Evolutionary conservation across 2,888 invertebrate genomes (phyloP).

Genomic region (Oithona nana): DNA sequence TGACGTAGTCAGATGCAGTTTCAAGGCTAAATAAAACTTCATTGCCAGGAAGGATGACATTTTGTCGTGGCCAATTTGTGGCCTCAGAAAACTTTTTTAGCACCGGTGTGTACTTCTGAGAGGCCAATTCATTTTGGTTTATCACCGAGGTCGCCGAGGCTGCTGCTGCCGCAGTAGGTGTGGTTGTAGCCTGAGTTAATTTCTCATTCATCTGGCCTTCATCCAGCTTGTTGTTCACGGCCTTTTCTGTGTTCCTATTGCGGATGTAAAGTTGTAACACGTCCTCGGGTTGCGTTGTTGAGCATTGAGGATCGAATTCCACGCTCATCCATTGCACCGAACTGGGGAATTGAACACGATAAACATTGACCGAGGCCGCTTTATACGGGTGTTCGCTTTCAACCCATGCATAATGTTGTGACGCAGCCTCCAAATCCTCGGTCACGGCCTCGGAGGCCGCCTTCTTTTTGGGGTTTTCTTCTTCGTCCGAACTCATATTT

Average conservation of each 20-base stretch:
- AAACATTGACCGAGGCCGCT: constrained; percentile 62
- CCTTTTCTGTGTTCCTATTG: neutral
- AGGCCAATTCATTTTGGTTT: constrained; percentile 31
- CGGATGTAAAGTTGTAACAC: constrained; percentile 34
- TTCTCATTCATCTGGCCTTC: too few relatives aligned
- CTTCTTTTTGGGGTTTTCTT: constrained; percentile 21
- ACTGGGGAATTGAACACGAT: constrained; percentile 67
- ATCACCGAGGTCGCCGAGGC: constrained; percentile 43
- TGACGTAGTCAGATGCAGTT: constrained; percentile 82
- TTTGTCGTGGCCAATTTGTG: constrained; percentile 66
- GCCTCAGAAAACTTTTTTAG: constrained; percentile 32
- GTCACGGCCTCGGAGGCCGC: constrained; percentile 29
- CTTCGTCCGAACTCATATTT: neutral
- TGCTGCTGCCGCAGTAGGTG: constrained; percentile 9
- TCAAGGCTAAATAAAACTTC: constrained; percentile 87
- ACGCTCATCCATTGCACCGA: constrained; percentile 76
- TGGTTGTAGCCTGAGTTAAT: too few relatives aligned
- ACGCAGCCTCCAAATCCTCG: constrained; percentile 19
- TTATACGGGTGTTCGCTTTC: constrained; percentile 96
- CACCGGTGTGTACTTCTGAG: constrained; percentile 35
- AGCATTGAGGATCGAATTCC: constrained; percentile 78
- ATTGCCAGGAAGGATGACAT: constrained; percentile 63
- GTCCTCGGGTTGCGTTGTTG: constrained; percentile 84
- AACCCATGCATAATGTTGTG: constrained; percentile 58
- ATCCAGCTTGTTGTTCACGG: too few relatives aligned